Evolutionary conservation across 2,888 invertebrate genomes (phyloP).

Genomic region (Sesia apiformis): DNA sequence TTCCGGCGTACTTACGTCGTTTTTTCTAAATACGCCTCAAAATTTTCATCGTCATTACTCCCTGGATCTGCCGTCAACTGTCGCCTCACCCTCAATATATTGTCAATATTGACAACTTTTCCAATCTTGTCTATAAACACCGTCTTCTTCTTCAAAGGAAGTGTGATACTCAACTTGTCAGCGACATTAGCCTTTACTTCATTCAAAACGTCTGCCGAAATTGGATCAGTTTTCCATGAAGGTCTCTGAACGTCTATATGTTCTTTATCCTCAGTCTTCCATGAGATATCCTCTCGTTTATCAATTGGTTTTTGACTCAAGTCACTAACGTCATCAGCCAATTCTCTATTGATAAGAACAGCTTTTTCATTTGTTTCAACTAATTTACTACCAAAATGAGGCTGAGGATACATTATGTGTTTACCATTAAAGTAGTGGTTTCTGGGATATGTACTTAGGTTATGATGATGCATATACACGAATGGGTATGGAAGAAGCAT

Average conservation of each 20-base stretch:
- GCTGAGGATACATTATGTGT: background rate
- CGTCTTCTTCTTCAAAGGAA: conserved; percentile 40
- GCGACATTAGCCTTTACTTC: conserved; percentile 46
- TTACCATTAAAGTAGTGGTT: background rate
- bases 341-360: background rate
- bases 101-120: conserved; percentile 41
- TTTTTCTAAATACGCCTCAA: conserved; percentile 40
- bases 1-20: conserved; percentile 38
- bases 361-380: background rate
- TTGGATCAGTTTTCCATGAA: conserved; percentile 44
- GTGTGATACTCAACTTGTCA: conserved; percentile 28
- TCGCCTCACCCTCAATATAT: conserved; percentile 21
- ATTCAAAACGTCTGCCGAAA: conserved; percentile 36
- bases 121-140: conserved; percentile 44
- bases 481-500: conserved; percentile 41
- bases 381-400: background rate
- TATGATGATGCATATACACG: conserved; percentile 30
- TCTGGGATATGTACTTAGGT: conserved; percentile 17
- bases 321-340: background rate
- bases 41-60: conserved; percentile 9
- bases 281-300: background rate
- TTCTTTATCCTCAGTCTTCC: conserved; percentile 7
- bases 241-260: conserved; percentile 7
- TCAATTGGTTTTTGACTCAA: background rate
- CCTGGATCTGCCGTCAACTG: background rate